Evolutionary conservation across 35 echinoderm and acorn worm species (phyloP), one percentile per base, ranked within the genome.

Genomic region (Ptychodera flava): DNA sequence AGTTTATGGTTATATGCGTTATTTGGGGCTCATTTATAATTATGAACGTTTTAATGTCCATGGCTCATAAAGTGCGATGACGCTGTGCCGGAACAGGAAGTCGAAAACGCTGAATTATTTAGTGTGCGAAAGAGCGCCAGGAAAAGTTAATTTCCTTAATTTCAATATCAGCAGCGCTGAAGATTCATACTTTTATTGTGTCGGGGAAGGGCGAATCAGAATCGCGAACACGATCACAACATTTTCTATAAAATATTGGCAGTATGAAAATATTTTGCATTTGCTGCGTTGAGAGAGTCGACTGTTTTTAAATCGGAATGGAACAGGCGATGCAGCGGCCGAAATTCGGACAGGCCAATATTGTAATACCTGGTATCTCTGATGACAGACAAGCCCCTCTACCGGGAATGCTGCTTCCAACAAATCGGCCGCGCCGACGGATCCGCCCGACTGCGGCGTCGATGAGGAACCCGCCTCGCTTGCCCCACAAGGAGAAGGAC

Each of bases 401-500:
- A 22, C 45, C 6, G 45, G 22, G 6, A 64, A 64, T 64, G 45
- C 45, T 64, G 45, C 45, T 64, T 6, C 45, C 45, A 64, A 64
- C 45, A 64, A 64, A 64, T 22, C 45, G 45, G 22, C 6, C 45
- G 22, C 45, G 45, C 6, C 45, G 45, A 64, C 6, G 45, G 22
- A 22, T 64, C 22, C 45, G 45, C 22, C 6, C 45, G 22, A 64
- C 45, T 12, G 45, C 6, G 22, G 45, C 45, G 45, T 12, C 45
- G 22, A 6, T 64, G 45, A 6, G 45, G 22, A 64, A 64, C 22
- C 45, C 22, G 45, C 45, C 6, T 12, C 45, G 45, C 22, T 22
- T 22, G 6, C 45, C 45, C 22, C 45, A 64, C 22, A 99, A 99
- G 83, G 96, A 99, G 75, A 99, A 99, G 78, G 96, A 99, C 96